phyloP scores from a whole-genome alignment of 2,113 vertebrate genomes.

The Bubo scandiacus region DNA sequence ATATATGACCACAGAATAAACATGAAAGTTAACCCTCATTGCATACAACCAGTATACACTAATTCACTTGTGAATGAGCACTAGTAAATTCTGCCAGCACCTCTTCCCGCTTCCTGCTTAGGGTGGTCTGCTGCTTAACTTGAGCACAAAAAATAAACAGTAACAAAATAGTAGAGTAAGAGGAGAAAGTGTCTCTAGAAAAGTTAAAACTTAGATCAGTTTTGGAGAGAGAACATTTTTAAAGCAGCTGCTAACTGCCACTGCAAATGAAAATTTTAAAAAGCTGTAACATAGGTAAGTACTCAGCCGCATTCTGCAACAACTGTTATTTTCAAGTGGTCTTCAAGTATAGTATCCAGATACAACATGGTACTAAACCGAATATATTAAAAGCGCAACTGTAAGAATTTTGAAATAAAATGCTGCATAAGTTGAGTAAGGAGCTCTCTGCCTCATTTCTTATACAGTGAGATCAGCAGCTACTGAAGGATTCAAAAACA shows the following conservation, averaged over 20 bases:
- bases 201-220: background rate
- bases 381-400: background rate
- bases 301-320: background rate
- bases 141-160: background rate
- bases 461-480: background rate
- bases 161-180: background rate
- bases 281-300: background rate
- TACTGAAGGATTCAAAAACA: background rate
- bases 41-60: background rate
- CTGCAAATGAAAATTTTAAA: background rate
- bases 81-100: background rate
- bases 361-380: background rate
- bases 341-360: background rate
- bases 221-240: background rate
- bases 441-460: background rate
- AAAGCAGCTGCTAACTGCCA: background rate
- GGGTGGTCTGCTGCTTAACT: background rate
- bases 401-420: constrained; percentile 27
- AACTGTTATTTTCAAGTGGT: constrained; percentile 34
- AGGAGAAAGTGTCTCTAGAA: background rate
- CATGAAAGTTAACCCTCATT: background rate
- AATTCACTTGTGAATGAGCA: background rate
- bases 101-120: background rate
- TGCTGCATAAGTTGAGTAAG: background rate
- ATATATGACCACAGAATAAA: background rate